Base-by-base conservation (phyloP, 2,113 vertebrate species). In the Pygathrix nemaeus region DNA sequence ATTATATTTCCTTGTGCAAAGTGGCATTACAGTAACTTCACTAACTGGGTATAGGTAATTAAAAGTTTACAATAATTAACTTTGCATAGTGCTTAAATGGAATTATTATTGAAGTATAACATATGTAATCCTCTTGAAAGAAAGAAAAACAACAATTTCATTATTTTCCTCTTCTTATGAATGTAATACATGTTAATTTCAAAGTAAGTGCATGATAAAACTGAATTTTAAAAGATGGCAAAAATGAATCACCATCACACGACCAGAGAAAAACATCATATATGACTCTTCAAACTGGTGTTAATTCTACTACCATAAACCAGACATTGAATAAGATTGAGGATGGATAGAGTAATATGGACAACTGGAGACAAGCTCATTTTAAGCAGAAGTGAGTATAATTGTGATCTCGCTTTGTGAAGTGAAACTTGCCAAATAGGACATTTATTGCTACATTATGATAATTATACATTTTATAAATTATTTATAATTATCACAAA, bases 401-500 rank as follows among this genome's bases (percentile, higher is more conserved):
- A 87, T 12, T 87, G 88, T 75, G 55, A 59, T 35, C 25, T 93
- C 59, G 35, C 35, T 76, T 85, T 64, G 32, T 18, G 45, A 9
- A 59, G 61, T 79, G 55, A 82, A 88, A 95, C 25, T 95, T 96
- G 32, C 35, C 76, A 76, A 87, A 59, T 48, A 68, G 92, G 81
- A 86, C 50, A 93, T 57, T 82, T 88, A 93, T 48, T 92, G 38
- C 13, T 86, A 32, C 3, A 83, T 84, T 85, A 72, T 55, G 35
- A 61, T 90, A 93, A 89, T 96, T 85, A 94, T 13, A 94, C 86
- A 43, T 75, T 88, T 64, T 64, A 64, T 64, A 64, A 76, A 75
- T 76, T 76, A 45, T 75, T 97, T 72, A 70, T 61, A 92, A 70
- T 91, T 91, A 97, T 66, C 92, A 96, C 16, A 78, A 90, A 96